Conservation (phyloP, 2,113 vertebrate species). For the Plotosus lineatus region DNA sequence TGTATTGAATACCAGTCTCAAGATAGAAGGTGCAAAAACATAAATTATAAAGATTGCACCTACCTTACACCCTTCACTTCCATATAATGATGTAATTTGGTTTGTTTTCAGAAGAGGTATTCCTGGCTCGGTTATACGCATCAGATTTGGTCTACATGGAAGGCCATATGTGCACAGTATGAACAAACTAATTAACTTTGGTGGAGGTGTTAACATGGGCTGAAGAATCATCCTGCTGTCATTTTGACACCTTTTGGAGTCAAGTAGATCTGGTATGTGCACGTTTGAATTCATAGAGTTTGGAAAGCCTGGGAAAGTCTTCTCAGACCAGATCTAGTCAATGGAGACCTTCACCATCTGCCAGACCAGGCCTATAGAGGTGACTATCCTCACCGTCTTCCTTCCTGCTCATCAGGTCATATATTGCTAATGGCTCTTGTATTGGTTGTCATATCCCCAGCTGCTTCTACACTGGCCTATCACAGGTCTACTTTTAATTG, state of each 20-base stretch:
- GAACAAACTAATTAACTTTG: conserved; percentile 54
- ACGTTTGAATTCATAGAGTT: conserved; percentile 63
- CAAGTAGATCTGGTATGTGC: conserved; percentile 72
- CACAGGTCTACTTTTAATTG: neutral
- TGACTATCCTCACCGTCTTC: conserved; percentile 7
- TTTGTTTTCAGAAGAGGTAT: neutral
- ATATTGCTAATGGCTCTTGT: neutral
- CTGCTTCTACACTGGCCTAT: conserved; percentile 10
- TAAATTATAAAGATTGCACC: neutral
- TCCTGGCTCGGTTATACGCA: conserved; percentile 57
- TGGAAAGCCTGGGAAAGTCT: conserved; percentile 36
- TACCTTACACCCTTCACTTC: neutral
- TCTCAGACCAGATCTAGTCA: conserved; percentile 40
- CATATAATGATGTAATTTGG: neutral
- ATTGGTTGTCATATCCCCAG: conserved; percentile 5
- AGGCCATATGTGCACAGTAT: conserved; percentile 69
- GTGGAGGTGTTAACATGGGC: conserved; percentile 63
- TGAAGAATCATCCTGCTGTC: conserved; percentile 67
- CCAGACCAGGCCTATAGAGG: conserved; percentile 8
- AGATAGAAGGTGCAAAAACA: neutral
- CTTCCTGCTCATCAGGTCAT: neutral
- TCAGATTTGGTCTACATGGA: conserved; percentile 64
- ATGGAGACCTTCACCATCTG: conserved; percentile 31
- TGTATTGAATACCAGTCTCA: too few species aligned
- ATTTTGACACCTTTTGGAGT: conserved; percentile 64